Evolutionary conservation across 2,797 vertebrate species (phyloP).

Genomic region (Cyclopterus lumpus): DNA sequence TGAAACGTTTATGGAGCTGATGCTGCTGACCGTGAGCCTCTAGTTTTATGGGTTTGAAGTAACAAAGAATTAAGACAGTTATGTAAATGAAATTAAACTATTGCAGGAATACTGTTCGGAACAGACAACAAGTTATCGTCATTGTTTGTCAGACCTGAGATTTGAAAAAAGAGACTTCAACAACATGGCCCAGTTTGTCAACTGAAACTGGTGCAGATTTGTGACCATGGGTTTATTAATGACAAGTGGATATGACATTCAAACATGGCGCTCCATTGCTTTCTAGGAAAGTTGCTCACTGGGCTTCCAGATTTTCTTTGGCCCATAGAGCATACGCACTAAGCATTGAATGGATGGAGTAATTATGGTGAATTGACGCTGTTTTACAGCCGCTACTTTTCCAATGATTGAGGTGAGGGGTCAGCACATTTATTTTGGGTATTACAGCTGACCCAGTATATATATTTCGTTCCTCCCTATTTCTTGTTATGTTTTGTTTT

Average conservation of each 20-base stretch:
- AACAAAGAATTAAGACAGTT: background rate
- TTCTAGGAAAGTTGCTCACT: background rate
- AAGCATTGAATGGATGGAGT: too few species aligned
- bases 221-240: too few species aligned
- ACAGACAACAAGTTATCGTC: background rate
- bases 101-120: background rate
- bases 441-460: too few species aligned
- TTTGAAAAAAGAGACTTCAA: background rate
- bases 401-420: background rate
- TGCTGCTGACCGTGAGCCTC: conserved; percentile 17
- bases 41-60: conserved; percentile 12
- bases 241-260: too few species aligned
- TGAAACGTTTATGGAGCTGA: conserved; percentile 54
- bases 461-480: too few species aligned
- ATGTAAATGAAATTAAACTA: background rate
- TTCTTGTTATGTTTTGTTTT: too few species aligned
- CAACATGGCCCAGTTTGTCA: too few species aligned
- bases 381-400: background rate
- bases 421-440: too few species aligned
- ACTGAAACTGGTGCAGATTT: too few species aligned
- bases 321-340: background rate
- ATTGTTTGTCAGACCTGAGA: background rate
- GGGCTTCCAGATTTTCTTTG: background rate
- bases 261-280: background rate
- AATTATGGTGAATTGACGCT: background rate